Evolutionary conservation across 2,113 vertebrate species (phyloP), one percentile per base, ranked within the genome.

Genomic region (Glaucomys volans): DNA sequence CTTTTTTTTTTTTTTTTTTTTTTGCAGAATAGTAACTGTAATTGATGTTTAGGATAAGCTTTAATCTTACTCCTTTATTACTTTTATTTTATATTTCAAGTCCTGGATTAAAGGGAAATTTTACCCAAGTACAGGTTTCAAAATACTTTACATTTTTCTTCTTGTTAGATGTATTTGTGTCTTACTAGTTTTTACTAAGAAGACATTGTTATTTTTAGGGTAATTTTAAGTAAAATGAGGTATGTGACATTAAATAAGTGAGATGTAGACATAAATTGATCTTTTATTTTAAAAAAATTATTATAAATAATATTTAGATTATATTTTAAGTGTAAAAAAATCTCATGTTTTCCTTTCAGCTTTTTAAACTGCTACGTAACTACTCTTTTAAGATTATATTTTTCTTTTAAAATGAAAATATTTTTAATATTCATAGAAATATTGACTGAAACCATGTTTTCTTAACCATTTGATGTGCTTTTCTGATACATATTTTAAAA

Each of bases 321-420:
- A 32, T 79, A 37, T 64, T 85, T 97, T 69, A 96, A 88, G 93
- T 91, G 37, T 81, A 67, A 77, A 74, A 24, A 52, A 28, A n/a
- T 91, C 32, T 89, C 90, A 64, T 66, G 1, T 85, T 93, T 95
- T 83, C 5, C 42, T 90, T 91, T 92, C 7, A 79, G 12, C 91
- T 79, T 64, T 83, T 96, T 91, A 66, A 94, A 81, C 42, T 72
- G 9, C n/a, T 87, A 9, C 47, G 35, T n/a, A 69, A 82, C 85
- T 91, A 44, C 14, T 87, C 37, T 85, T 66, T 62, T 50, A 81
- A 85, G n/a, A 13, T 71, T 89, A 37, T 37, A 71, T 72, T 85
- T 91, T 90, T 92, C 32, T 96, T 93, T 93, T 75, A 69, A 93
- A 93, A 89, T 86, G 79, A 96, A 97, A 93, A 64, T 92, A 47